Evolutionary conservation across 2,888 invertebrate species (phyloP), one percentile per base, ranked within the genome.

Genomic region (Helleia helle): DNA sequence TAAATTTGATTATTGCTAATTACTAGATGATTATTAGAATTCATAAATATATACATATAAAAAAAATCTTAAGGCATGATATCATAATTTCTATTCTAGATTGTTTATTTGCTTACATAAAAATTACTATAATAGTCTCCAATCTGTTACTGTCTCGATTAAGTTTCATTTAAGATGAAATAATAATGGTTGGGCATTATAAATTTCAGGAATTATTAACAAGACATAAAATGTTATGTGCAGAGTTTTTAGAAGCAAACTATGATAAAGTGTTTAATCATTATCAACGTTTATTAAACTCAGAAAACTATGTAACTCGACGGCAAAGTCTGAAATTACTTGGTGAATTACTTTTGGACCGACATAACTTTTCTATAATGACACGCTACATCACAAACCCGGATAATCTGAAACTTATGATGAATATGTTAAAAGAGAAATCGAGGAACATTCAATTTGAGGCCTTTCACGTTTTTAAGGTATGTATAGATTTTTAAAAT

Each of bases 391-490:
- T 99, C 87, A 97, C 97, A 64, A 99, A 98, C 84, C 98, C 99
- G 18, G 99, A 99, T 77, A 99, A 99, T 87, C 89, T 99, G 54
- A 99, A 99, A 81, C 89, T 99, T 56, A 99, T 99, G 99, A 99
- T 99, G 99, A 99, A 98, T 80, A 97, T 99, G 97, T 88, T 99
- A 69, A 95, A 97, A 86, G 99, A 99, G 75, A 96, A 98, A 77
- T 97, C 98, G 60, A 92, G 98, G 63, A 99, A 99, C 88, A 99
- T 99, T 70, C 99, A 99, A 86, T 99, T 99, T 87, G 99, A 99
- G 88, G 99, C 99, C 86, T 99, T 99, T 89, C 99, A 99, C 77
- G 99, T 99, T 64, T 99, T 99, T 88, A 99, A 99, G 93, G 97
- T 96, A 80, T 59, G 11, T 12, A 22, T 22, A 5, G 22, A n/a